Conservation (phyloP, 2,888 invertebrate genomes). For the Ormyrus labotus region DNA sequence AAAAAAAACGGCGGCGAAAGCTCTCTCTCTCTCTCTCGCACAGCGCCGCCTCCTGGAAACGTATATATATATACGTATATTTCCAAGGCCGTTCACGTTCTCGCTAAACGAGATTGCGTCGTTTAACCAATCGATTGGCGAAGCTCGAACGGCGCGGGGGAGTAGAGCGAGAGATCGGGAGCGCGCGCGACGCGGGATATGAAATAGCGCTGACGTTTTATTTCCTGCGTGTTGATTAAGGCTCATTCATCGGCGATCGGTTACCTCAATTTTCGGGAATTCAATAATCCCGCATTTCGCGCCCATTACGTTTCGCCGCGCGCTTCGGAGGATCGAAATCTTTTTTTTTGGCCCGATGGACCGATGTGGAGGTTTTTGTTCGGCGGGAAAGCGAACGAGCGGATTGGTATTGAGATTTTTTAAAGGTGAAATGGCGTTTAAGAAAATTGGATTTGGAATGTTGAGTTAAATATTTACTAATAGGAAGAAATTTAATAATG, state of each 20-base stretch:
- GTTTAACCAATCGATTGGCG: slow-evolving; percentile 56
- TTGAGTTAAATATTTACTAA: no score
- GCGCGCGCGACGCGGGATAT: slow-evolving; percentile 4
- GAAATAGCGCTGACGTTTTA: slow-evolving; percentile 57
- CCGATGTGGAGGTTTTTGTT: slow-evolving; percentile 1
- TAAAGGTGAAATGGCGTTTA: no score
- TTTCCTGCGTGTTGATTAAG: slow-evolving; percentile 55
- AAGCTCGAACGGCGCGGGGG: not conserved
- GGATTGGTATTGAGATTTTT: no score
- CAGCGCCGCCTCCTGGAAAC: slow-evolving; percentile 11
- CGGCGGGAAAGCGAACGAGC: no score
- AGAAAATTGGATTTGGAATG: no score
- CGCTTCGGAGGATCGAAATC: not conserved
- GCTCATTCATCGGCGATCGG: slow-evolving; percentile 31
- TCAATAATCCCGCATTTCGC: slow-evolving; percentile 30
- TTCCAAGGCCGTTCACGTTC: slow-evolving; percentile 55
- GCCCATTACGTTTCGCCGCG: not conserved
- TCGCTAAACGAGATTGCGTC: slow-evolving; percentile 54
- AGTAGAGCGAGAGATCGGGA: not conserved
- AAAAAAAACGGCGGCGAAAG: no score
- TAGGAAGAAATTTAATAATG: no score
- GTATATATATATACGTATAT: slow-evolving; percentile 13
- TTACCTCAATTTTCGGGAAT: slow-evolving; percentile 31
- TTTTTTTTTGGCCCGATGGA: not conserved
- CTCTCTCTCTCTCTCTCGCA: not conserved